Conservation (phyloP, 2,797 vertebrate species). For the Enteromius paludinosus region DNA sequence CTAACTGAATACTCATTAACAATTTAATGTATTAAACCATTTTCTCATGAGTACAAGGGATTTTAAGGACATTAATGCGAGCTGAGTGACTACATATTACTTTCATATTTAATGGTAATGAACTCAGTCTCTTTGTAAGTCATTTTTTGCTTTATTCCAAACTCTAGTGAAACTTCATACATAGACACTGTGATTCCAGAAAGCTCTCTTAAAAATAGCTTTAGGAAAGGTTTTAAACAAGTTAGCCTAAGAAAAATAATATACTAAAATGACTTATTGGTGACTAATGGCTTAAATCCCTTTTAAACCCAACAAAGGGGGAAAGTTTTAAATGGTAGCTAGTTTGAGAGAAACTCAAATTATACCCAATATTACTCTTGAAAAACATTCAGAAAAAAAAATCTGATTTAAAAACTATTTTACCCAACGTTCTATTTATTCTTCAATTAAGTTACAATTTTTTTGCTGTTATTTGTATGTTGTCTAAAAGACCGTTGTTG, state of each 20-base stretch:
- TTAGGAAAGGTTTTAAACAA: background rate
- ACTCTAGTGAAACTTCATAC: background rate
- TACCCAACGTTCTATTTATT: background rate
- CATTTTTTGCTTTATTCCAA: conserved; percentile 10
- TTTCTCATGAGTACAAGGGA: background rate
- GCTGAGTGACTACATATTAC: background rate
- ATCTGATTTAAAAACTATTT: background rate
- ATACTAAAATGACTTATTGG: no score
- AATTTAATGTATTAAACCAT: no score
- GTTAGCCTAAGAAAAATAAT: background rate
- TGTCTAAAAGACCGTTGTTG: background rate
- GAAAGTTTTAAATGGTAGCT: background rate
- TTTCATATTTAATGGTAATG: background rate
- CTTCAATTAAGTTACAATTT: background rate
- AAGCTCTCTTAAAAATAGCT: background rate
- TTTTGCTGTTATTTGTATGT: background rate
- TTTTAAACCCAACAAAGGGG: background rate
- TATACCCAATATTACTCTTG: background rate
- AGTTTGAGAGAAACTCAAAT: background rate
- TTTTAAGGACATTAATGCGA: conserved; percentile 18
- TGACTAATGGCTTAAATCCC: background rate
- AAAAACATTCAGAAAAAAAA: background rate
- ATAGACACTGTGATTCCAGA: background rate
- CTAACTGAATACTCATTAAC: background rate
- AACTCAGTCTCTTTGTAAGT: background rate